phyloP scores from a whole-genome alignment of 2,888 invertebrate species.

The Dione juno region DNA sequence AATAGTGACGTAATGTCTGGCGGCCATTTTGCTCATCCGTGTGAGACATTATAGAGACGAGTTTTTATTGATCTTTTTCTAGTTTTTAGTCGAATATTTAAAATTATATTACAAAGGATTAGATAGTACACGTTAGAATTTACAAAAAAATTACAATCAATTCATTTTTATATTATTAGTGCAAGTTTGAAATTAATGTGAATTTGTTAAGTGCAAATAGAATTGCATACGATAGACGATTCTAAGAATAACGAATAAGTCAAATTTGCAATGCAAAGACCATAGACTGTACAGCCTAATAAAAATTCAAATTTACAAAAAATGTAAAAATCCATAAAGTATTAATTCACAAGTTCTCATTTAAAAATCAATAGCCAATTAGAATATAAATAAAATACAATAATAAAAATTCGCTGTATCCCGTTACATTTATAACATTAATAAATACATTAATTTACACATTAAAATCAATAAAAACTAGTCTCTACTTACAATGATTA shows the following conservation, averaged over 20 bases:
- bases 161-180: no score
- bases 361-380: not conserved
- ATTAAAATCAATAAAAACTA: not conserved
- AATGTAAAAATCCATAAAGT: not conserved
- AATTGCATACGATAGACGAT: no score
- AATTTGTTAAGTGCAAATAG: no score
- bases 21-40: slow-evolving; percentile 24
- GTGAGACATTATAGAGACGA: not conserved
- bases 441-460: not conserved
- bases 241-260: no score
- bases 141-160: no score
- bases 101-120: no score
- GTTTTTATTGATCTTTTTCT: not conserved
- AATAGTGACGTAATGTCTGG: slow-evolving; percentile 34
- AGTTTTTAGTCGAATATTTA: not conserved
- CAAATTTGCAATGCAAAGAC: not conserved
- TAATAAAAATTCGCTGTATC: not conserved
- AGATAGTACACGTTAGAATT: no score
- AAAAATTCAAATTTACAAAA: not conserved
- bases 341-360: not conserved
- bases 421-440: not conserved
- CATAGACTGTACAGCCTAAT: not conserved
- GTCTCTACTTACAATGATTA: not conserved
- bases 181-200: no score
- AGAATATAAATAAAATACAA: not conserved